Evolutionary conservation across 2,888 invertebrate species (phyloP).

Genomic region (Cactoblastis cactorum): DNA sequence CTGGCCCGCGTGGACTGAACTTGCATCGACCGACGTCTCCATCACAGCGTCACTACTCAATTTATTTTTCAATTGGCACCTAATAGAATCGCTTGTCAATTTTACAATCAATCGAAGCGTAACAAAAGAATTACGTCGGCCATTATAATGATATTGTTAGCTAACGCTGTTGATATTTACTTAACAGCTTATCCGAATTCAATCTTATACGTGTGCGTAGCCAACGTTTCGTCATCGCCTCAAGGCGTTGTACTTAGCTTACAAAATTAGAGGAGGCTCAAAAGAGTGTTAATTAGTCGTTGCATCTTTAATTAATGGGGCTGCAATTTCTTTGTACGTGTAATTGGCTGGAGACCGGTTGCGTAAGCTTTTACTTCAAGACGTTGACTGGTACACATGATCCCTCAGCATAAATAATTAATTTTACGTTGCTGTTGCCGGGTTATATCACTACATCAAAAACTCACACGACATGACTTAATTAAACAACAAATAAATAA

Average conservation of each 20-base stretch:
- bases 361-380: constrained; percentile 31
- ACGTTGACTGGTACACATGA: constrained; percentile 24
- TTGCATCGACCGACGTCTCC: constrained; percentile 4
- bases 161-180: constrained; percentile 21
- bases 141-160: constrained; percentile 16
- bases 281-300: constrained; percentile 21
- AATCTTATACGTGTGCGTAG: constrained; percentile 46
- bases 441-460: constrained; percentile 25
- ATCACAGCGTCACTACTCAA: constrained; percentile 6
- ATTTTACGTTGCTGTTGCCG: constrained; percentile 33
- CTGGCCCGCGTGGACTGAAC: constrained; percentile 23
- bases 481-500: too few relatives aligned
- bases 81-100: constrained; percentile 16
- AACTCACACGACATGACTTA: too few relatives aligned
- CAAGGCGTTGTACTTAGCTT: constrained; percentile 20
- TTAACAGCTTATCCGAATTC: constrained; percentile 30
- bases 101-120: constrained; percentile 19
- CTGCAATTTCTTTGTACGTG: constrained; percentile 16
- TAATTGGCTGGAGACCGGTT: constrained; percentile 35
- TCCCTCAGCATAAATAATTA: constrained; percentile 49
- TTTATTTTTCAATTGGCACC: constrained; percentile 5
- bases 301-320: constrained; percentile 22
- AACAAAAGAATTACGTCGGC: constrained; percentile 19
- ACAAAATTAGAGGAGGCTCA: constrained; percentile 18
- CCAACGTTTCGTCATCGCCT: constrained; percentile 20